Percentiles rank a stretch among this genome's conserved stretches.
These are phyloP conservation scores for Chloroclysta siterata DNA, from an alignment of 2,888 invertebrate genomes.

Conservation along the genomic window DNA sequence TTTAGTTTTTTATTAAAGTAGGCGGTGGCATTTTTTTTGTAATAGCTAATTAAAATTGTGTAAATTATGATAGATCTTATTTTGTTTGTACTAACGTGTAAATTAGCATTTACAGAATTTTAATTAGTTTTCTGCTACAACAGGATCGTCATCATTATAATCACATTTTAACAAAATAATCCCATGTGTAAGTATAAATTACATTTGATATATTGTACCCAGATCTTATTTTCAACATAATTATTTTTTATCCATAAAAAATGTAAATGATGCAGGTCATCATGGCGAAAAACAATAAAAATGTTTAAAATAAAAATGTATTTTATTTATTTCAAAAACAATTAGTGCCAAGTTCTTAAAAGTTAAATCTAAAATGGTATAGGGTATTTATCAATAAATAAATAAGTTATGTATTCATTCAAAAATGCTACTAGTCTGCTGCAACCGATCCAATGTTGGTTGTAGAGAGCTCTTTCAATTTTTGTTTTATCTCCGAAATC, in stretches of 20 bases:
- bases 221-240: too few relatives aligned
- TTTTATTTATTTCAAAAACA: conserved; percentile 43
- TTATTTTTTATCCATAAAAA: conserved; percentile 39
- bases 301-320: conserved; percentile 40
- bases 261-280: conserved; percentile 58
- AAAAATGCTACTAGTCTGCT: conserved; percentile 44
- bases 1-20: not conserved
- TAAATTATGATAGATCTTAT: too few relatives aligned
- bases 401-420: not conserved
- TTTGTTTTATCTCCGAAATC: conserved; percentile 84
- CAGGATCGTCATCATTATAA: not conserved
- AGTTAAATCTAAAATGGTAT: not conserved
- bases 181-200: conserved; percentile 20
- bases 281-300: conserved; percentile 58
- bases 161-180: conserved; percentile 7
- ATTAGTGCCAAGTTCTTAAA: not conserved
- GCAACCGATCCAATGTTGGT: conserved; percentile 61
- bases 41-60: too few relatives aligned
- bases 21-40: too few relatives aligned
- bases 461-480: conserved; percentile 74
- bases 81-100: too few relatives aligned
- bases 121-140: too few relatives aligned
- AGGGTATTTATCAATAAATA: not conserved
- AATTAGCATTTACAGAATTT: too few relatives aligned
- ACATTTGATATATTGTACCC: conserved; percentile 17